Base-by-base conservation (phyloP, 2,113 vertebrate species). In the Polypterus senegalus region DNA sequence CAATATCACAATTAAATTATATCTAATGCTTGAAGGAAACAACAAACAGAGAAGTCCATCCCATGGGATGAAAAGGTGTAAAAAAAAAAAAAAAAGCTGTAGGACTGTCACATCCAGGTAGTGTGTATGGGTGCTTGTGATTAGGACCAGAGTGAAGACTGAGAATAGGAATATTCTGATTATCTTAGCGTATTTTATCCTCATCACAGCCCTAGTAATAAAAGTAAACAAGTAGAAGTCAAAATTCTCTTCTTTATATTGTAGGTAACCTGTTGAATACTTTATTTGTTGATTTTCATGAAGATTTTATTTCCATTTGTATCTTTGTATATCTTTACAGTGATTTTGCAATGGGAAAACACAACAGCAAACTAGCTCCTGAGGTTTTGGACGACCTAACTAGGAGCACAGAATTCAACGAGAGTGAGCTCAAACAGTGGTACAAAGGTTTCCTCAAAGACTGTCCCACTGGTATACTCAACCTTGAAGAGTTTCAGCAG, bases 381-480 rank as follows among this genome's bases (percentile, higher is more conserved):
- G 94, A 98, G 85, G 88, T 97, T 77, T 81, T 98, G 76, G 92
- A 98, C 4, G 96, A 98, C 73, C 79, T 98, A 79, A 91, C 93
- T 66, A 92, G 92, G 77, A 97, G 75, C 81, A 98, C 96, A 0
- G 94, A 98, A 77, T 98, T 98, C 78, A 96, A 92, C 2, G 96
- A 98, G 75, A 92, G 88, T 27, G 96, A 98, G 81, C 86, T 98
- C 68, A 98, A 98, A 80, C 94, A 98, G 80, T 98, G 96, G 96
- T 98, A 98, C 80, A 98, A 98, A 67, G 96, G 94, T 51, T 98
- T 98, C 78, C 89, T 98, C 67, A 98, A 98, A 78, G 96, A 98
- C 76, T 98, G 96, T 67, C 96, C 95, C 69, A 86, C 89, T 0
- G 95, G 95, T 27, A 97, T 97, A 71, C 94, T 98, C 68, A 97